Base-by-base conservation (phyloP, 2,888 invertebrate genomes). In the Melanargia galathea region DNA sequence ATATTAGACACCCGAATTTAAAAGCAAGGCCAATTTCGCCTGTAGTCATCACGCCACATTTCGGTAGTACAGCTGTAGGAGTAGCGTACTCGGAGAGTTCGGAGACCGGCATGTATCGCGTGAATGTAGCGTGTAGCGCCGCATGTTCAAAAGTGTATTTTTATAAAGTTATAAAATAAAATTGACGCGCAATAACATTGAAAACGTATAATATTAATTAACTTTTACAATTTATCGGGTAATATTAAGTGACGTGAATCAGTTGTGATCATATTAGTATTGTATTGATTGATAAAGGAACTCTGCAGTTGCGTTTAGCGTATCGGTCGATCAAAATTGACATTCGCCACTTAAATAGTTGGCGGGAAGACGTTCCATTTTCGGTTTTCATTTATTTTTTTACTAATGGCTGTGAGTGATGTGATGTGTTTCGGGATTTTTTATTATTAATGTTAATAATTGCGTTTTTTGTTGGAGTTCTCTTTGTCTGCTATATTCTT, bases 401-500 rank as follows among this genome's bases (percentile, higher is more conserved):
- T 73, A 72, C 73, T 70, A 71, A 73, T 76, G 79, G 75, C 75
- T 74, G 80, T 81, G 80, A 78, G 84, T 86, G 84, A 77, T 77
- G 87, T 87, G 87, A 82, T 84, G 89, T 88, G 87, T 78, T 73
- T 57, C 59, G 51, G 48, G 66, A 71, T 71, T 62, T 48, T 65
- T 73, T 76, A 75, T 73, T 76, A 76, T 86, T 80, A 74, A 89
- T 90, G 88, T 80, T 90, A 73, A 79, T 77, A 59, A 80, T 87
- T 78, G 77, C 76, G 69, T 76, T 83, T 63, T 73, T 81, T 48
- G 69, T 83, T 63, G 81, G 79, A 69, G 69, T 79, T 66, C 70
- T 82, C 73, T 67, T 84, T 65, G 69, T 84, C 73, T 78, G 77
- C 76, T 82, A 81, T 70, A 68, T 82, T 66, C 68, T 81, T 59